phyloP scores from a whole-genome alignment of 1,140 invertebrate species.

The Steinernema khuongi region DNA sequence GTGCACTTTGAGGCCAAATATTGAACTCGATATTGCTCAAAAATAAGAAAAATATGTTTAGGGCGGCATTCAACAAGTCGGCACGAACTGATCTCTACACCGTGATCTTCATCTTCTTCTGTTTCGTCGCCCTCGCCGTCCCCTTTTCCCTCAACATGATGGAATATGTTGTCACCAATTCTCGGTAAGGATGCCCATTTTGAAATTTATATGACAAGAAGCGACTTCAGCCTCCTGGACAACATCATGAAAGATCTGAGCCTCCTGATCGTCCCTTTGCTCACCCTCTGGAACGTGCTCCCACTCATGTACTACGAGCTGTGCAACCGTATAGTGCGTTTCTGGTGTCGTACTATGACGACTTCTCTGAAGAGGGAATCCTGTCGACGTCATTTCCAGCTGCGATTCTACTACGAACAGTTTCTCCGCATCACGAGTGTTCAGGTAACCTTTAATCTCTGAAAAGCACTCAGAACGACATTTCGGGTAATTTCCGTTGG shows the following conservation, averaged over 20 bases:
- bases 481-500: not conserved
- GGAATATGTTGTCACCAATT: conserved; percentile 18
- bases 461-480: conserved; percentile 1
- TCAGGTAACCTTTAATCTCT: conserved; percentile 34
- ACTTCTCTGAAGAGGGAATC: conserved; percentile 45
- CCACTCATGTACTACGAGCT: conserved; percentile 49
- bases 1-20: conserved; percentile 15
- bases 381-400: conserved; percentile 37
- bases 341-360: conserved; percentile 42
- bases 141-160: conserved; percentile 23
- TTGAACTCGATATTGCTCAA: conserved; percentile 6
- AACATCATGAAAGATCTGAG: conserved; percentile 33
- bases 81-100: conserved; percentile 37
- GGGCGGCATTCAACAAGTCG: conserved; percentile 40
- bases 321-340: conserved; percentile 48
- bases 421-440: conserved; percentile 48
- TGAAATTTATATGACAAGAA: conserved; percentile 21
- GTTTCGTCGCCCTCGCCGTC: conserved; percentile 30
- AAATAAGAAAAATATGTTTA: conserved; percentile 8
- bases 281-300: conserved; percentile 49
- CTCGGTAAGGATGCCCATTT: not conserved
- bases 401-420: conserved; percentile 55
- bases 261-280: conserved; percentile 45
- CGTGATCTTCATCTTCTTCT: conserved; percentile 34
- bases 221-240: conserved; percentile 25